A percentile compares a stretch with the other conserved stretches of the same genome.
Evolutionary conservation across 2,113 vertebrate species (phyloP).

Genomic region (Zosterops japonicus): DNA sequence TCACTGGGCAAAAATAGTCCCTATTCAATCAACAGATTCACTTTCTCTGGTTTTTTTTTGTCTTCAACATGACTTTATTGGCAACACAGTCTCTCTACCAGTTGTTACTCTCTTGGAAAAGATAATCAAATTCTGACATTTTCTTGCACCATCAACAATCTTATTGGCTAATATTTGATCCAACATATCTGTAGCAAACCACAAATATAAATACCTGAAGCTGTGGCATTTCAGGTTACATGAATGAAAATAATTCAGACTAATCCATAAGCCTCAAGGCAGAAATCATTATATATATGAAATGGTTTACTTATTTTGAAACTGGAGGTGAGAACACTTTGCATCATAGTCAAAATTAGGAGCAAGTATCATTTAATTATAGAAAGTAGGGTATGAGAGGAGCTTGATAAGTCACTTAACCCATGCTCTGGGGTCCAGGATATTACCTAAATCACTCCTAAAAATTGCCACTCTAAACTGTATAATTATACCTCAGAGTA

Average conservation of each 20-base stretch:
- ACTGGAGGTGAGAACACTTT: not conserved
- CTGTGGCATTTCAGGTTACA: not conserved
- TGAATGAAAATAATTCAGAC: not conserved
- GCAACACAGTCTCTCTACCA: not conserved
- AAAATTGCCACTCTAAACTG: not conserved
- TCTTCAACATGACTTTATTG: not conserved
- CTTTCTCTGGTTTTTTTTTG: not conserved
- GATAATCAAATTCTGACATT: not conserved
- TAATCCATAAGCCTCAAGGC: not conserved
- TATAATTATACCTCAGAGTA: not conserved
- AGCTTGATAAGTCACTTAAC: not conserved
- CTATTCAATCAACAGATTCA: not conserved
- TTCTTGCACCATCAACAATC: not conserved
- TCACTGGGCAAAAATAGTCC: not conserved
- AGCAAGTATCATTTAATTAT: not conserved
- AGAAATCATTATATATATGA: not conserved
- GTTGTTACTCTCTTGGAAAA: not conserved
- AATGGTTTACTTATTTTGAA: not conserved
- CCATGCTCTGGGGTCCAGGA: not conserved
- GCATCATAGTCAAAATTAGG: not conserved
- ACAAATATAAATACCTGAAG: not conserved
- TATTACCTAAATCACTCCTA: not conserved
- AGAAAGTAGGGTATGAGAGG: not conserved
- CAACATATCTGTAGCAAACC: not conserved
- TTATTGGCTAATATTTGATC: not conserved